Evolutionary conservation across 2,113 vertebrate genomes (phyloP).

Genomic region (Embiotoca jacksoni): DNA sequence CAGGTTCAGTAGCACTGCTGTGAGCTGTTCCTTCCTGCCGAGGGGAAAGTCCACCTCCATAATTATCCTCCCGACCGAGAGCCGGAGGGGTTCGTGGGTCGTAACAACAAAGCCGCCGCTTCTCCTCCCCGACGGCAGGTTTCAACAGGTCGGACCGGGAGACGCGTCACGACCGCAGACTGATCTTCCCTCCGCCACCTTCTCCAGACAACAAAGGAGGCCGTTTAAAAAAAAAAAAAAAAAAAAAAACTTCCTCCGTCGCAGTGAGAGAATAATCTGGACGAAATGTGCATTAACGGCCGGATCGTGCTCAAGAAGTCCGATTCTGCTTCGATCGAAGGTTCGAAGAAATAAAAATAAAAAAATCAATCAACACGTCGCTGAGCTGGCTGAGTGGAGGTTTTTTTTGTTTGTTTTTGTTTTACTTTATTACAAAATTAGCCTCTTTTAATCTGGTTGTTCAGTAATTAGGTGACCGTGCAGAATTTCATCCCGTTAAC

Average conservation of each 20-base stretch:
- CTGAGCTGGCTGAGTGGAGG: too few species aligned
- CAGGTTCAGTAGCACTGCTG: neutral
- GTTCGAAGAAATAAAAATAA: neutral
- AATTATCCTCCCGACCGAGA: constrained; percentile 7
- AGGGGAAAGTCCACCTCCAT: neutral
- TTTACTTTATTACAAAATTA: too few species aligned
- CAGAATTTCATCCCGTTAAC: too few species aligned
- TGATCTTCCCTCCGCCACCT: neutral
- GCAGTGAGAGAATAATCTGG: neutral
- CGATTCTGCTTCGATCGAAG: neutral
- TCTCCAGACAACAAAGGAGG: neutral
- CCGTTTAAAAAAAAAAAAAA: neutral
- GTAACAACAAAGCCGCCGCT: constrained; percentile 1
- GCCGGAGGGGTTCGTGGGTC: constrained; percentile 40
- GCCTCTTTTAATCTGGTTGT: too few species aligned
- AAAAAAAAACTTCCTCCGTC: neutral
- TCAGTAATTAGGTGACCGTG: too few species aligned
- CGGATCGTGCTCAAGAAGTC: neutral
- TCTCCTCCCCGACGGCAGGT: constrained; percentile 20
- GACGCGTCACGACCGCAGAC: neutral
- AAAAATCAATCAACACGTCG: neutral
- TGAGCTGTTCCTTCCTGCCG: neutral
- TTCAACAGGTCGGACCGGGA: constrained; percentile 47
- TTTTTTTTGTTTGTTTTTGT: too few species aligned
- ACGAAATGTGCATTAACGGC: constrained; percentile 2